Percentiles rank a stretch among this genome's conserved stretches.
phyloP scores from a whole-genome alignment of 2,888 invertebrate genomes.

The Xylota sylvarum region DNA sequence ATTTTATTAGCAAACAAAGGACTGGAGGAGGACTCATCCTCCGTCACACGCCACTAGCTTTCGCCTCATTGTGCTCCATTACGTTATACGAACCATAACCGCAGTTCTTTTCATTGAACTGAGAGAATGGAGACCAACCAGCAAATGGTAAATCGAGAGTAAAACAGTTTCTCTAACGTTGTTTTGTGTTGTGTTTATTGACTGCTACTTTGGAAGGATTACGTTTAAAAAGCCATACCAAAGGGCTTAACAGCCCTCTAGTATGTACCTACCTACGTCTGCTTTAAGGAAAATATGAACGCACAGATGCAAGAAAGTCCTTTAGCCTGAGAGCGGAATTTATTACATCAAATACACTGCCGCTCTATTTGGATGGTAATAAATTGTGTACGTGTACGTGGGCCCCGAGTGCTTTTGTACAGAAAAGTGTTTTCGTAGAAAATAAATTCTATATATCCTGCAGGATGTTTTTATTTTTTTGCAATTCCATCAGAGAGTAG shows the following conservation, averaged over 20 bases:
- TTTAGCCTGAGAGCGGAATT: constrained; percentile 48
- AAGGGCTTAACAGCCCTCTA: not conserved
- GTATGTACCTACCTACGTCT: not conserved
- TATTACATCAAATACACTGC: constrained; percentile 56
- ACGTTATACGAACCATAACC: constrained; percentile 20
- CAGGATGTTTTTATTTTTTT: constrained; percentile 27
- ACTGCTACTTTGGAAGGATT: constrained; percentile 31
- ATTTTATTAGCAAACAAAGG: constrained; percentile 13
- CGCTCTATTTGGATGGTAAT: constrained; percentile 46
- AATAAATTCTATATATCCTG: constrained; percentile 26
- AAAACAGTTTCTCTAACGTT: constrained; percentile 7
- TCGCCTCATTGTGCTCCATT: constrained; percentile 30
- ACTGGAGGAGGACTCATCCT: not conserved
- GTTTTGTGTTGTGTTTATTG: constrained; percentile 25
- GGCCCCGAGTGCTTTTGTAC: constrained; percentile 13
- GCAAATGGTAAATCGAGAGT: constrained; percentile 9
- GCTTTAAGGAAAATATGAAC: not conserved
- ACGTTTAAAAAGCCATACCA: constrained; percentile 9
- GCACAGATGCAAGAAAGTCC: constrained; percentile 11
- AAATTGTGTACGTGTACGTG: constrained; percentile 52
- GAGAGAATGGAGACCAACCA: not conserved
- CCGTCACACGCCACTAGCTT: not conserved
- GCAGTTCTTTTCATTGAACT: constrained; percentile 4
- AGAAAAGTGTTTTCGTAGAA: constrained; percentile 21
- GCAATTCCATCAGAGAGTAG: not conserved